Base-by-base conservation (phyloP, 2,797 vertebrate species). In the Atherinosoma microstoma region DNA sequence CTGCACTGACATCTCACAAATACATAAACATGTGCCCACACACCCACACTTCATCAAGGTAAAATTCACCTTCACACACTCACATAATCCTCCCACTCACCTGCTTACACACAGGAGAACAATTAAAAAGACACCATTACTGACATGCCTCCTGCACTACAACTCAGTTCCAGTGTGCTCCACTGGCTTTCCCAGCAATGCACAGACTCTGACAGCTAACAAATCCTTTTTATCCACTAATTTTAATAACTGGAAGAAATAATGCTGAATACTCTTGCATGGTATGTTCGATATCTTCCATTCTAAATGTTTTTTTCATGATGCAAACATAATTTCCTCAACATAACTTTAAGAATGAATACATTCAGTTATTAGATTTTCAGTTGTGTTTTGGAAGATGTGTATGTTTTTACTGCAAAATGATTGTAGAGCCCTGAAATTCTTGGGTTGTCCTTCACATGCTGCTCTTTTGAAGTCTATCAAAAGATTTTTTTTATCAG, bases 21-120 rank as follows among this genome's bases (percentile, higher is more conserved):
- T 77, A 83, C 85, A 86, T 81, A 84, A 89, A 84, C 84, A 86
- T 81, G 75, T 71, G 78, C 73, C 75, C 76, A 79, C 86, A 86
- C 84, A 84, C 74, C 63, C 64, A 65, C 71, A 72, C 57, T 73
- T 76, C 79, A 79, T 85, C 78, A 87, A 76, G 77, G 79, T 67
- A 42, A 66, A 82, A 85, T 73, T 58, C 58, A 74, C 71, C 58
- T 38, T 67, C 47, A 71, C 60, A 27, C 40, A 42, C 40, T 13
- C 34, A 22, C 36, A 84, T 60, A 61, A 65, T 30, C 78, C 75
- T 79, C 80, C 84, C 78, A 75, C 83, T 86, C 81, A 87, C 72
- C 79, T 85, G 76, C 75, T 78, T 58, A 75, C 64, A 85, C 67
- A 69, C 63, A 77, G 59, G 60, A 73, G 73, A 64, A 75, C 80